Evolutionary conservation across 2,888 invertebrate species (phyloP).

Genomic region (Lasioglossum lativentre): DNA sequence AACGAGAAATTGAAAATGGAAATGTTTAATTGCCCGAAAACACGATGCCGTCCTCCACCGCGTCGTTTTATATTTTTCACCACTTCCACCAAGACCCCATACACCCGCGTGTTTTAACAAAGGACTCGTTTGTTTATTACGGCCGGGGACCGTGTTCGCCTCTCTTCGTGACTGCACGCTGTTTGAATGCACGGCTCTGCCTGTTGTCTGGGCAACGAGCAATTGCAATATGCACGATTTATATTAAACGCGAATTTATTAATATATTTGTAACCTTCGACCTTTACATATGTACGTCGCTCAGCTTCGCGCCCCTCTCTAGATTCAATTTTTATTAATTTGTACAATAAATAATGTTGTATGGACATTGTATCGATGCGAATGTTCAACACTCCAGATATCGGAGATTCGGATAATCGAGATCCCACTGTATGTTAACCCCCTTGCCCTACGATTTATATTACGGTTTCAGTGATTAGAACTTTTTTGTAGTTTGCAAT

Average conservation of each 20-base stretch:
- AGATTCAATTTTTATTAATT: no score
- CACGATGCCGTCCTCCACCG: slow-evolving; percentile 71
- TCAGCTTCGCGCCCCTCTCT: no score
- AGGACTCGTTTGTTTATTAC: slow-evolving; percentile 57
- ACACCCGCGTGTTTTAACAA: slow-evolving; percentile 32
- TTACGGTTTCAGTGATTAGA: no score
- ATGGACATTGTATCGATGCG: no score
- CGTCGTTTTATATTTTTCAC: slow-evolving; percentile 67
- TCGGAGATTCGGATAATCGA: no score
- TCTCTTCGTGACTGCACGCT: background rate
- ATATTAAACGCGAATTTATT: background rate
- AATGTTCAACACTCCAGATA: no score
- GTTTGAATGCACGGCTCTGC: background rate
- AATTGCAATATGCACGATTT: background rate
- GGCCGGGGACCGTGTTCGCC: background rate
- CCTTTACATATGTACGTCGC: background rate
- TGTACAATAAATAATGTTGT: no score
- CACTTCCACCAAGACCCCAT: slow-evolving; percentile 31
- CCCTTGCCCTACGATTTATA: no score
- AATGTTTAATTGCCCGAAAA: slow-evolving; percentile 83
- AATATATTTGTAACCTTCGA: background rate
- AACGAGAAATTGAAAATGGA: slow-evolving; percentile 83
- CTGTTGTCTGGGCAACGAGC: background rate
- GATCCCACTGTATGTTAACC: no score
- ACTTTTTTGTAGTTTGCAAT: no score